phyloP scores from a whole-genome alignment of 2,888 invertebrate species.

The Caenorhabditis doughertyi region DNA sequence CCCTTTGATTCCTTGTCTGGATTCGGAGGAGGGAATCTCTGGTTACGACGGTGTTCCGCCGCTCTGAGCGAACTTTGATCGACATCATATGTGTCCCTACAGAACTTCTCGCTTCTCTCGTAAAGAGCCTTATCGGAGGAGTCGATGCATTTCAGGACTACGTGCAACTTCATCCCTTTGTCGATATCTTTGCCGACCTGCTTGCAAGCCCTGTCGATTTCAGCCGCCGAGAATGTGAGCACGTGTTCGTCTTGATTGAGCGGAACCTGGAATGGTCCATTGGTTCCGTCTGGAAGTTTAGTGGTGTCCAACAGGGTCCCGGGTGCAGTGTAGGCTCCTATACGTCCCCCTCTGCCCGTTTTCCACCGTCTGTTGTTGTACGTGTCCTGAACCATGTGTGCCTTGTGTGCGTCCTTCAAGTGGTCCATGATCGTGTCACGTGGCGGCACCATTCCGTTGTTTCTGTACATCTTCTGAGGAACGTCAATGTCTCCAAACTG shows the following conservation, averaged over 20 bases:
- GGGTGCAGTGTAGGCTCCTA: no score
- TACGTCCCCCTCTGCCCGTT: neutral
- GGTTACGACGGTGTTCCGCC: no score
- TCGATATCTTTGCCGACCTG: slow-evolving; percentile 72
- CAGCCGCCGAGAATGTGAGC: slow-evolving; percentile 75
- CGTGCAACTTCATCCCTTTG: slow-evolving; percentile 73
- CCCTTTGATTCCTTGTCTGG: no score
- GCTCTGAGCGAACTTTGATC: no score
- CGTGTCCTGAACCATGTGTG: slow-evolving; percentile 76
- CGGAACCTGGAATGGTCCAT: slow-evolving; percentile 49
- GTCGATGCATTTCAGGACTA: slow-evolving; percentile 76
- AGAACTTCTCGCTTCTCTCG: neutral
- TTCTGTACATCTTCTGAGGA: no score
- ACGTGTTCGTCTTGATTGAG: slow-evolving; percentile 73
- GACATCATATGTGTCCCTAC: neutral
- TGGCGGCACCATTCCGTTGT: no score
- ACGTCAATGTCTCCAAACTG: no score
- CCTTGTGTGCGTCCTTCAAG: no score
- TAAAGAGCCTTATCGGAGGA: neutral
- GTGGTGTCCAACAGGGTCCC: no score
- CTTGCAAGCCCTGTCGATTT: slow-evolving; percentile 80
- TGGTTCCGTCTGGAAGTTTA: no score
- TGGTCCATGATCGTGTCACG: no score
- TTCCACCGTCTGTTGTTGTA: slow-evolving; percentile 67
- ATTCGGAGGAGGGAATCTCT: no score